Evolutionary conservation across 2,113 vertebrate genomes (phyloP).

Genomic region (Serilophus lunatus): DNA sequence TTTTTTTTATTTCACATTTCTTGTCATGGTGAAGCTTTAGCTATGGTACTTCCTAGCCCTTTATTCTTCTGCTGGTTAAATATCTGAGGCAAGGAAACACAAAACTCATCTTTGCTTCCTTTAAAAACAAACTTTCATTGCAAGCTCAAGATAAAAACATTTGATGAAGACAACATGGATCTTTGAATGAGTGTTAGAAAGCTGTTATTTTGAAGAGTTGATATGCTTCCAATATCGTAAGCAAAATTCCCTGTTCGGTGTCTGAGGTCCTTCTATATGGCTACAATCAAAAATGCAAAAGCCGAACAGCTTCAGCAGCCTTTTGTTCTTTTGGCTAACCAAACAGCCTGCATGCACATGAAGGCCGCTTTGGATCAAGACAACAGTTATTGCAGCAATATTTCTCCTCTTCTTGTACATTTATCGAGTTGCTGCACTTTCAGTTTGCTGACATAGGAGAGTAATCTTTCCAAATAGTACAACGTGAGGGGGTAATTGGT

Average conservation of each 20-base stretch:
- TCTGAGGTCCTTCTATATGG: background rate
- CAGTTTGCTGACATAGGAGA: conserved; percentile 51
- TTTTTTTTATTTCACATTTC: background rate
- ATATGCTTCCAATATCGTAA: background rate
- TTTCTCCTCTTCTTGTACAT: background rate
- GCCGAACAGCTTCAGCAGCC: background rate
- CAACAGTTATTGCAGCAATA: background rate
- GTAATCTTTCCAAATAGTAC: conserved; percentile 8
- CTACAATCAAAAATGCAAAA: background rate
- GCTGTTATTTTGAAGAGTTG: background rate
- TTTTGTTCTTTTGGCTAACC: background rate
- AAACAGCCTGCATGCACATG: background rate
- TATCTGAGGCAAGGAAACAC: background rate
- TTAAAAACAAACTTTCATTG: background rate
- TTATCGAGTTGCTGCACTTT: conserved; percentile 7
- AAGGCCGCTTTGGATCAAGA: background rate
- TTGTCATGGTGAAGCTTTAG: background rate
- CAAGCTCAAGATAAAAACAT: background rate
- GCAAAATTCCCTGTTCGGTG: background rate
- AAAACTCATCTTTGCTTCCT: background rate
- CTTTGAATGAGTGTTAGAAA: background rate
- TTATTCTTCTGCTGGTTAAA: background rate
- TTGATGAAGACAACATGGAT: background rate
- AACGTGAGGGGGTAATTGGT: conserved; percentile 38
- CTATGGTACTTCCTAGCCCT: background rate